A percentile compares a stretch with the other conserved stretches of the same genome.
Evolutionary conservation across 2,797 vertebrate genomes (phyloP).

Genomic region (Anolis apletophallus): DNA sequence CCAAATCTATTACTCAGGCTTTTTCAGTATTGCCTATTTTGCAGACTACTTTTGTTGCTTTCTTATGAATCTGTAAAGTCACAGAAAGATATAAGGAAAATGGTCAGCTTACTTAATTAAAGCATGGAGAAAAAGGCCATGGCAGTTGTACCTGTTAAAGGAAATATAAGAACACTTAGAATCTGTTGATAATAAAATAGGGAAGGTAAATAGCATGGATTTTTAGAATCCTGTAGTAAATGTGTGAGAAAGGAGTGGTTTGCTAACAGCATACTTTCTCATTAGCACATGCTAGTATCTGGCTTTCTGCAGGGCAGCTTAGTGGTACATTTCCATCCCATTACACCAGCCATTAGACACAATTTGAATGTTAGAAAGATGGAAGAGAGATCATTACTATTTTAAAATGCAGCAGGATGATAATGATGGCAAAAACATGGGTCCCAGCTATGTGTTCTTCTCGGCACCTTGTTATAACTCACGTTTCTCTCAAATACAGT

Average conservation of each 20-base stretch:
- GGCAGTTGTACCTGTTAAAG: conserved; percentile 41
- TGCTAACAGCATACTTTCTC: conserved; percentile 23
- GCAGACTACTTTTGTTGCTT: conserved; percentile 41
- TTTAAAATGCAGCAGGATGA: conserved; percentile 36
- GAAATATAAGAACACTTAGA: conserved; percentile 37
- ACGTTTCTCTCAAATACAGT: not conserved
- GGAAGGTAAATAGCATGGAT: conserved; percentile 17
- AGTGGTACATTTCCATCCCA: conserved; percentile 29
- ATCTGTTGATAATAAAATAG: not conserved
- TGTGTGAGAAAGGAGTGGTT: conserved; percentile 28
- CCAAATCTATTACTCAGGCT: conserved; percentile 15
- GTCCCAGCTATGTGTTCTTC: conserved; percentile 28
- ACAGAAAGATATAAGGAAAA: conserved; percentile 49
- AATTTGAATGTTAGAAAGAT: conserved; percentile 4
- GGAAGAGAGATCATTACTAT: conserved; percentile 34
- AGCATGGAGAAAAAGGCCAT: conserved; percentile 34
- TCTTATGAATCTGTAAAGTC: conserved; percentile 53
- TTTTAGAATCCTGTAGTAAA: conserved; percentile 9
- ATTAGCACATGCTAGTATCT: conserved; percentile 31
- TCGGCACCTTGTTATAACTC: conserved; percentile 31
- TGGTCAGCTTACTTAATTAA: conserved; percentile 48
- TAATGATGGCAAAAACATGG: conserved; percentile 40
- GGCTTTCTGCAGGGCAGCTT: not conserved
- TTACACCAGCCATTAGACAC: conserved; percentile 26
- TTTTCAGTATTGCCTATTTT: conserved; percentile 34